Base-by-base conservation (phyloP, 1,140 invertebrate genomes). In the Zaprionus vittiger region DNA sequence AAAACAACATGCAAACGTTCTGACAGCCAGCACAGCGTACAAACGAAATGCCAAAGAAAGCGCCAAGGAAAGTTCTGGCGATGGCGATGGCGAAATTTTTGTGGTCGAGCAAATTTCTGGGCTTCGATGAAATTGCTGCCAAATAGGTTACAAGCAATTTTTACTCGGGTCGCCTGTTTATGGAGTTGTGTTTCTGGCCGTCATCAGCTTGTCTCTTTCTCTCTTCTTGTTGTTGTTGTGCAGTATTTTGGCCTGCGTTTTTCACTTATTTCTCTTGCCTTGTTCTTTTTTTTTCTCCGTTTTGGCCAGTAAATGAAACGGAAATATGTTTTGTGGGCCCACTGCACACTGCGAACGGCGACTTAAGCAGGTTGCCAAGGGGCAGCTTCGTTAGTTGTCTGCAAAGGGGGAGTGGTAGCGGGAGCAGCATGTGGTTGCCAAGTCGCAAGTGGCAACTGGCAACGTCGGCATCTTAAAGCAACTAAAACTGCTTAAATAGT, bases 71-170 rank as follows among this genome's bases (percentile, higher is more conserved):
- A 87, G 81, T 85, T 90, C 63, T 59, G 64, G 70, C 75, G 66
- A 54, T 44, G 41, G 41, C 41, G n/a, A n/a, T 70, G 77, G 79
- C 59, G 84, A 90, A 89, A 90, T 89, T 89, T 87, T 89, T 89
- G 84, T 89, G 84, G 84, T 89, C 84, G 81, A 85, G 79, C 81
- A 89, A 81, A 89, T 90, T 89, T 89, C 78, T 90, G 84, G 85
- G 81, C 85, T 89, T 90, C 84, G 84, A 87, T 87, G 84, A 90
- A 87, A 87, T 87, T 87, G 84, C 84, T 87, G 84, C 84, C 84
- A 87, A 87, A 87, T 87, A 90, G 84, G 84, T 87, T 87, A 87
- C 85, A 87, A 87, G 85, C 84, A 81, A 87, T 87, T 87, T 89
- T 87, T 84, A 79, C 85, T 81, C 57, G 81, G 84, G 85, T 90